Evolutionary conservation across 2,888 invertebrate species (phyloP), one percentile per base, ranked within the genome.

Genomic region (Erebia aethiops): DNA sequence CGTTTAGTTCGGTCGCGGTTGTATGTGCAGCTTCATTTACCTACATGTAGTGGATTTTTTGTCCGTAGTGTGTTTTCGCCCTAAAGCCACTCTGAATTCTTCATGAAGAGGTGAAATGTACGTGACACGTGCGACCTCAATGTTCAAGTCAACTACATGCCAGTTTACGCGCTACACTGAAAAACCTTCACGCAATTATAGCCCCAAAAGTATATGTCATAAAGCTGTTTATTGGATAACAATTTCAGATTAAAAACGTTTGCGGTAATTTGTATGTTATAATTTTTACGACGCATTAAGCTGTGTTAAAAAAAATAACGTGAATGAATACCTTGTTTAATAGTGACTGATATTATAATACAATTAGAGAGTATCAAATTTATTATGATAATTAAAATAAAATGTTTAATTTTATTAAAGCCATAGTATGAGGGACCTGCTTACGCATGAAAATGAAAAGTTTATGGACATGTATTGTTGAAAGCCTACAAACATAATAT

Each of bases 51-150:
- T 35, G 7, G 35, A 35, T 5, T 5, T 26, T 35, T 35, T 35
- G 35, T 35, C 35, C 35, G 35, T 5, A 35, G 35, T 35, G 0
- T 35, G 7, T 35, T 35, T 35, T 35, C 35, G 7, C 35, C 7
- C n/a, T 51, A 51, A 51, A 68, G 60, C 56, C n/a, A 51, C 35
- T 60, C 57, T 57, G 16, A 46, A 66, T 65, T 57, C 63, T 62
- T 69, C 51, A 52, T 56, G 35, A 57, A 57, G 66, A 67, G 57
- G 67, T 46, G 67, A 67, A 67, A 66, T 54, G 66, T 56, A 67
- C n/a, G 57, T 67, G 67, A 54, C 52, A 14, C 46, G 43, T 35
- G n/a, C 49, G 68, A 69, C 62, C 68, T 41, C 62, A 18, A 69
- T 69, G 56, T 56, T 41, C 68, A 66, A 56, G 14, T 13, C 43